Percentiles rank a stretch among this genome's conserved stretches.
Evolutionary conservation across 2,797 vertebrate genomes (phyloP).

Genomic region (Tenualosa thibaudeaui): DNA sequence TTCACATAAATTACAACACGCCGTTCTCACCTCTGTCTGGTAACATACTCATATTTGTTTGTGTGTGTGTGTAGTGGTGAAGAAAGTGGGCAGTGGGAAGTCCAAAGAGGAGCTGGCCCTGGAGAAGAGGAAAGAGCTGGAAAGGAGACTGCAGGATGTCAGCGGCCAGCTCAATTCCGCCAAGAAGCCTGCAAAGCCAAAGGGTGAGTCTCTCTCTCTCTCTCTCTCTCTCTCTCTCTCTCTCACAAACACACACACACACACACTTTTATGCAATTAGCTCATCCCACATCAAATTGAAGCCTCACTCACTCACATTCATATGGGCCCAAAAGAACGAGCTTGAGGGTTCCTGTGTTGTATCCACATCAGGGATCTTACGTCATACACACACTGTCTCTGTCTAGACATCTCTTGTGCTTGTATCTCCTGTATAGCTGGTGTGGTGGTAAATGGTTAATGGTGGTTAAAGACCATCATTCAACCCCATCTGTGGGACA

Average conservation of each 20-base stretch:
- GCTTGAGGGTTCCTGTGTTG: no score
- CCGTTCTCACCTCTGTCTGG: neutral
- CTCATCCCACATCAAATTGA: no score
- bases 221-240: neutral
- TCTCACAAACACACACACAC: neutral
- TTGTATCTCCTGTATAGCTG: neutral
- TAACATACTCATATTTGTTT: neutral
- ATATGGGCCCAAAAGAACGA: neutral
- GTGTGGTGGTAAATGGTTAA: neutral
- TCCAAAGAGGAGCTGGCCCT: constrained; percentile 89
- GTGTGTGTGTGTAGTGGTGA: constrained; percentile 62
- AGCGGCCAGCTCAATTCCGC: constrained; percentile 90
- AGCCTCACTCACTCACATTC: neutral
- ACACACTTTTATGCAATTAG: neutral
- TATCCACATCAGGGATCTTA: neutral
- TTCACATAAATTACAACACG: neutral
- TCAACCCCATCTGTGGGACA: no score
- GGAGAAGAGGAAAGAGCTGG: constrained; percentile 90
- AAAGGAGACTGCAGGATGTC: constrained; percentile 88
- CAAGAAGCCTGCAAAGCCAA: constrained; percentile 87
- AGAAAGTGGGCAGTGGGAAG: constrained; percentile 79
- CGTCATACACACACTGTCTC: neutral
- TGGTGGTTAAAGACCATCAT: neutral
- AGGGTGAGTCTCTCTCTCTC: constrained; percentile 70
- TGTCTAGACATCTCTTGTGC: neutral